These are phyloP conservation scores for Rotaria sp. DNA, from an alignment of 2,888 invertebrate genomes.

Conservation along the genomic window DNA sequence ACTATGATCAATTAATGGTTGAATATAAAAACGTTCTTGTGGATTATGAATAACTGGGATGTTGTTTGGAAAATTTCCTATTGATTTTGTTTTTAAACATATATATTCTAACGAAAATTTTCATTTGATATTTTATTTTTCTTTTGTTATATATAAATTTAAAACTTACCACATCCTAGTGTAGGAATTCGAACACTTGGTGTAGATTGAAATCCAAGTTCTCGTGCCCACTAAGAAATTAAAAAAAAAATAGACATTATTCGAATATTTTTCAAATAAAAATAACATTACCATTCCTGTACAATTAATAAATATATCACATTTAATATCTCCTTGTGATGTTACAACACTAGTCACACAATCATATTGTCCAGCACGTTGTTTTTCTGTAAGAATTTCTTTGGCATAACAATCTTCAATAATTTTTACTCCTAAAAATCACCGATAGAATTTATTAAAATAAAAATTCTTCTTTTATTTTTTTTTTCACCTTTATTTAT, in stretches of 20 bases:
- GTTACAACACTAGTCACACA: slow-evolving; percentile 62
- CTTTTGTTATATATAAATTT: background rate
- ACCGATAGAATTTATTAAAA: background rate
- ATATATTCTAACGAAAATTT: background rate
- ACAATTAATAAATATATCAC: slow-evolving; percentile 87
- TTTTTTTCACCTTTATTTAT: slow-evolving; percentile 50
- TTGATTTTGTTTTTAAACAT: slow-evolving; percentile 11
- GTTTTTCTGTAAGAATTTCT: slow-evolving; percentile 54
- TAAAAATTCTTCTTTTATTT: background rate
- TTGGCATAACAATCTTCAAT: slow-evolving; percentile 62
- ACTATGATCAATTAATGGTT: slow-evolving; percentile 67
- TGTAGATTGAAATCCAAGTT: slow-evolving; percentile 74
- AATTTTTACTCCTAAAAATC: slow-evolving; percentile 57
- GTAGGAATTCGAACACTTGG: slow-evolving; percentile 80
- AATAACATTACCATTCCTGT: slow-evolving; percentile 68
- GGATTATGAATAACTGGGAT: slow-evolving; percentile 60
- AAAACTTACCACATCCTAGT: slow-evolving; percentile 67
- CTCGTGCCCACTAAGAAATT: slow-evolving; percentile 70
- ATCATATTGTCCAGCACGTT: slow-evolving; percentile 34
- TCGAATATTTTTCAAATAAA: background rate
- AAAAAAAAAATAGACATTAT: background rate
- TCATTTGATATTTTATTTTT: background rate
- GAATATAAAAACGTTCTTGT: slow-evolving; percentile 63
- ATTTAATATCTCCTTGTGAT: slow-evolving; percentile 65
- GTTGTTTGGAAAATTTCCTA: background rate